Evolutionary conservation across 2,113 vertebrate genomes (phyloP).

Genomic region (Colinus virginianus): DNA sequence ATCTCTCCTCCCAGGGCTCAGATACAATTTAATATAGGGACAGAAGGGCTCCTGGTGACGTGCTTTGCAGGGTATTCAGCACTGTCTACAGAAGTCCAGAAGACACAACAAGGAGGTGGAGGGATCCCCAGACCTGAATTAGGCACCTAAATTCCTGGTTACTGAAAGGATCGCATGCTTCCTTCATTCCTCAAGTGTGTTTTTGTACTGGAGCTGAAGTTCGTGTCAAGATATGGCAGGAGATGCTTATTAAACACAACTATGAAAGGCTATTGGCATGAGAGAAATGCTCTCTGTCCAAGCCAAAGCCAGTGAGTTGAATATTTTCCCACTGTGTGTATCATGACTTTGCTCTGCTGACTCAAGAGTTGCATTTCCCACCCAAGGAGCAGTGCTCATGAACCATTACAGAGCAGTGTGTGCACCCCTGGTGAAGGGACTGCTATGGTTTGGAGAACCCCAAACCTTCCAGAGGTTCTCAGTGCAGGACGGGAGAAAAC

Average conservation of each 20-base stretch:
- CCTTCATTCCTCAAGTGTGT: not conserved
- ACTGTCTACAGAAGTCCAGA: not conserved
- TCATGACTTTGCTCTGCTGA: not conserved
- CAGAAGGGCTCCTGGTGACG: not conserved
- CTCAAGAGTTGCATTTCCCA: not conserved
- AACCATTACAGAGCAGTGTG: not conserved
- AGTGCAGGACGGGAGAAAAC: not conserved
- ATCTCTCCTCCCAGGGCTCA: not conserved
- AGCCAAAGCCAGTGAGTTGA: not conserved
- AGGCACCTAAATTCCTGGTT: not conserved
- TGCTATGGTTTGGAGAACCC: not conserved
- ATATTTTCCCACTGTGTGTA: not conserved
- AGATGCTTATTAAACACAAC: not conserved
- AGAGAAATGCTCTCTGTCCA: not conserved
- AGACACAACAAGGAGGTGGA: fast-evolving
- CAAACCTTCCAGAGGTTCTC: not conserved
- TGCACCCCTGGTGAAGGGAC: not conserved
- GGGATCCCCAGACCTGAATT: not conserved
- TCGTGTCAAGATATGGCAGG: not conserved
- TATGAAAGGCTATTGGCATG: not conserved
- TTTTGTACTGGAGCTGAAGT: not conserved
- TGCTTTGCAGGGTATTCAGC: not conserved
- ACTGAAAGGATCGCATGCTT: fast-evolving
- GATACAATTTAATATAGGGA: not conserved
- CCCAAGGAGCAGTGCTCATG: not conserved